A percentile compares a stretch with the other conserved stretches of the same genome.
Evolutionary conservation across 2,888 invertebrate genomes (phyloP).

Genomic region (Lordiphosa andalusiaca): DNA sequence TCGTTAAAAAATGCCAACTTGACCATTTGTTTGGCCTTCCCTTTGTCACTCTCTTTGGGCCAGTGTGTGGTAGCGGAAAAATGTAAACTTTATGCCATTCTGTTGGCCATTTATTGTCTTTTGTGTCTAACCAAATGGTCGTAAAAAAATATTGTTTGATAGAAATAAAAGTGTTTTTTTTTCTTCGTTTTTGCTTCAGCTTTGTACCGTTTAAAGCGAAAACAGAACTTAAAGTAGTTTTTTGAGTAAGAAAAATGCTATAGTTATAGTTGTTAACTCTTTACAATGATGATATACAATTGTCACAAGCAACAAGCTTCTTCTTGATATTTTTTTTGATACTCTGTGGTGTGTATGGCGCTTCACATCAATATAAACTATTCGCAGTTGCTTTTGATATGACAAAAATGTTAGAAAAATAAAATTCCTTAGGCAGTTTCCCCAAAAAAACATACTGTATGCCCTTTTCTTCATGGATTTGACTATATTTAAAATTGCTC

Average conservation of each 20-base stretch:
- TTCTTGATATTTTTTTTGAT: too few relatives aligned
- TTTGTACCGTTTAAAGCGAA: background rate
- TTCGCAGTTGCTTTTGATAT: background rate
- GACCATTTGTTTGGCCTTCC: constrained; percentile 23
- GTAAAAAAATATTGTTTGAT: constrained; percentile 5
- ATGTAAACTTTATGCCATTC: constrained; percentile 4
- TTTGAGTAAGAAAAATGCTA: background rate
- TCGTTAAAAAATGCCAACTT: background rate
- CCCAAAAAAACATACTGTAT: constrained; percentile 56
- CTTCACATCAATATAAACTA: too few relatives aligned
- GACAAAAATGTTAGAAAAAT: constrained; percentile 35
- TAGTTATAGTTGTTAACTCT: constrained; percentile 9
- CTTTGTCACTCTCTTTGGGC: background rate
- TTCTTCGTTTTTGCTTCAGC: background rate
- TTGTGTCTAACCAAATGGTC: background rate
- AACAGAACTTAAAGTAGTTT: background rate
- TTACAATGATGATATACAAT: constrained; percentile 50
- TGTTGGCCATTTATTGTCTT: too few relatives aligned
- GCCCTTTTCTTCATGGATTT: constrained; percentile 62
- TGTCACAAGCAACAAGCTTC: constrained; percentile 39
- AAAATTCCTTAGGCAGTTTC: constrained; percentile 15
- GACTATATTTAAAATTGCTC: constrained; percentile 45
- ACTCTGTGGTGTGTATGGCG: too few relatives aligned
- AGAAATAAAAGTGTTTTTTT: background rate
- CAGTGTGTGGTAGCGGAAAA: background rate